Evolutionary conservation across 2,888 invertebrate genomes (phyloP).

Genomic region (Tipula helvola): DNA sequence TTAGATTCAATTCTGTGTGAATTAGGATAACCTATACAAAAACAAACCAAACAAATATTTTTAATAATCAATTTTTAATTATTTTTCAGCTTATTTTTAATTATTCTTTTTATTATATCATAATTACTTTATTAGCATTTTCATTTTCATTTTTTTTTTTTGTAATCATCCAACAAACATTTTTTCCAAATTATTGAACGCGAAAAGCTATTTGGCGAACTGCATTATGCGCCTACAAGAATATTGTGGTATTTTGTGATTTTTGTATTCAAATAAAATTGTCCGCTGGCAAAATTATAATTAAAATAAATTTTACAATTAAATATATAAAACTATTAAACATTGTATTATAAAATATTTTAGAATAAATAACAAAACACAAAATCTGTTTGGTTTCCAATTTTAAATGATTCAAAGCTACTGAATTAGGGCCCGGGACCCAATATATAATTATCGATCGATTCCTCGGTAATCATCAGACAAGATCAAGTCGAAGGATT

Average conservation of each 20-base stretch:
- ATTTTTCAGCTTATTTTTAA: not conserved
- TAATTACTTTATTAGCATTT: not conserved
- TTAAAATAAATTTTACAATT: not conserved
- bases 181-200: not conserved
- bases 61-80: not conserved
- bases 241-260: not conserved
- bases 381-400: no score
- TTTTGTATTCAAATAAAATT: not conserved
- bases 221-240: not conserved
- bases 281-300: not conserved
- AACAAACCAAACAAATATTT: constrained; percentile 14
- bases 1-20: constrained; percentile 77
- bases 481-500: no score
- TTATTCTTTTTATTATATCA: not conserved
- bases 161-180: not conserved
- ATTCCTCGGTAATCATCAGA: no score
- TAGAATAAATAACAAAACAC: not conserved
- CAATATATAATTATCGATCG: no score
- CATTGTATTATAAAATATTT: not conserved
- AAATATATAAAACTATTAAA: not conserved
- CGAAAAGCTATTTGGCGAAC: not conserved
- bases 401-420: no score
- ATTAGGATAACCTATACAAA: constrained; percentile 45
- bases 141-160: not conserved
- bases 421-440: no score